phyloP scores from a whole-genome alignment of 2,888 invertebrate species.

The Psylliodes chrysocephalus region DNA sequence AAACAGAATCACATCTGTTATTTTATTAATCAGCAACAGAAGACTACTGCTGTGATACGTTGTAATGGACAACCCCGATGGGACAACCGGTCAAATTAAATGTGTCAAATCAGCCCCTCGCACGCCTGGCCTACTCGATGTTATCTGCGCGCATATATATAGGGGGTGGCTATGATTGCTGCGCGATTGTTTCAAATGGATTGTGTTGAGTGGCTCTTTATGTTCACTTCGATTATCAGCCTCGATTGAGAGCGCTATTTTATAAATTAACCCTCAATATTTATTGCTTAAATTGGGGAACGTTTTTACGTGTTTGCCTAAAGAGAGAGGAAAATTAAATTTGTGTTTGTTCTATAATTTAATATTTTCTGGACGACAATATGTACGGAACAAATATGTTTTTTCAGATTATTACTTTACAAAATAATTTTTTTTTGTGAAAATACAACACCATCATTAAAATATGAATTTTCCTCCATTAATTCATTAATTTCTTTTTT shows the following conservation, averaged over 20 bases:
- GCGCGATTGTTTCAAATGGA: slow-evolving; percentile 60
- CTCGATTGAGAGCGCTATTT: slow-evolving; percentile 42
- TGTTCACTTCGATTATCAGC: slow-evolving; percentile 51
- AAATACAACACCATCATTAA: no score
- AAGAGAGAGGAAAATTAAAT: neutral
- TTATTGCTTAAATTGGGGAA: slow-evolving; percentile 8
- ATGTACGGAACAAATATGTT: no score
- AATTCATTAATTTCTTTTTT: no score
- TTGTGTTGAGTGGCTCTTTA: slow-evolving; percentile 56
- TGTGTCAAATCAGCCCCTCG: slow-evolving; percentile 59
- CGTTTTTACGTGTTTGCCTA: neutral
- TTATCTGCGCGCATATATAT: slow-evolving; percentile 56
- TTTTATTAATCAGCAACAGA: slow-evolving; percentile 53
- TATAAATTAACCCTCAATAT: slow-evolving; percentile 40
- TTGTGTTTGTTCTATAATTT: no score
- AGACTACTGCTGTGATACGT: slow-evolving; percentile 48
- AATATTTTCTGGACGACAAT: no score
- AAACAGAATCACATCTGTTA: slow-evolving; percentile 53
- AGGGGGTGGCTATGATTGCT: slow-evolving; percentile 59
- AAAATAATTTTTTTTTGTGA: no score
- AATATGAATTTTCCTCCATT: no score
- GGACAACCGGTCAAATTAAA: slow-evolving; percentile 58
- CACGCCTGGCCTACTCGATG: slow-evolving; percentile 56
- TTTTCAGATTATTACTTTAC: no score
- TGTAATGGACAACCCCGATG: slow-evolving; percentile 52